These are phyloP conservation scores for Euura saliciscinereae DNA, from an alignment of 1,140 invertebrate genomes.

Conservation along the genomic window DNA sequence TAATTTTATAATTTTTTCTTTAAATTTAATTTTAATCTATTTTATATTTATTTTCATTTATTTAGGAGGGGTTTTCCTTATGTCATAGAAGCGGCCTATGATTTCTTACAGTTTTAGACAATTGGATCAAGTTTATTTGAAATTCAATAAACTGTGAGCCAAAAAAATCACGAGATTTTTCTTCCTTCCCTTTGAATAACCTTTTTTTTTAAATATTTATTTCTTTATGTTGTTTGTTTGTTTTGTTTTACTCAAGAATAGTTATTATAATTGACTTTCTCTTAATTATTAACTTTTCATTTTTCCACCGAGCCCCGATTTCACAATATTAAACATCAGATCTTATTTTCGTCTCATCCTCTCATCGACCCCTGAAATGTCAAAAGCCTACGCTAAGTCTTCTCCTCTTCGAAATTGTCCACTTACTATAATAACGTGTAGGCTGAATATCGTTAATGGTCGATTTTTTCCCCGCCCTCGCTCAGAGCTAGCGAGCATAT, in stretches of 20 bases:
- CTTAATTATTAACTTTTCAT: conserved; percentile 35
- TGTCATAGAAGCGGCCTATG: background rate
- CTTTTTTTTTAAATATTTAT: background rate
- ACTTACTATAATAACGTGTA: background rate
- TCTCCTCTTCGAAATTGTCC: background rate
- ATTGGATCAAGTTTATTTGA: conserved; percentile 8
- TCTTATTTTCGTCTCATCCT: background rate
- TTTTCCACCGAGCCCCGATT: background rate
- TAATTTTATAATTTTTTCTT: background rate
- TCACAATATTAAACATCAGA: background rate
- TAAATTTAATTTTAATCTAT: too few species aligned
- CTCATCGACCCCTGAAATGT: background rate
- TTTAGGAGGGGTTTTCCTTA: background rate
- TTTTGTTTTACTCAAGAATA: conserved; percentile 21
- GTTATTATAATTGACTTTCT: conserved; percentile 46
- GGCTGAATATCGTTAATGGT: background rate
- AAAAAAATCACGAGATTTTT: too few species aligned
- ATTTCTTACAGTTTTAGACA: conserved; percentile 13
- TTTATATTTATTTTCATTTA: too few species aligned
- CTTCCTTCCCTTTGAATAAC: too few species aligned
- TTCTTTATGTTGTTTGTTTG: background rate
- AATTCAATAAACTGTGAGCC: too few species aligned
- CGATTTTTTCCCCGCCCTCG: background rate
- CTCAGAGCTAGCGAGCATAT: background rate
- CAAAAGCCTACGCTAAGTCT: background rate